Base-by-base conservation (phyloP, 2,888 invertebrate species). In the Sisyra nigra region DNA sequence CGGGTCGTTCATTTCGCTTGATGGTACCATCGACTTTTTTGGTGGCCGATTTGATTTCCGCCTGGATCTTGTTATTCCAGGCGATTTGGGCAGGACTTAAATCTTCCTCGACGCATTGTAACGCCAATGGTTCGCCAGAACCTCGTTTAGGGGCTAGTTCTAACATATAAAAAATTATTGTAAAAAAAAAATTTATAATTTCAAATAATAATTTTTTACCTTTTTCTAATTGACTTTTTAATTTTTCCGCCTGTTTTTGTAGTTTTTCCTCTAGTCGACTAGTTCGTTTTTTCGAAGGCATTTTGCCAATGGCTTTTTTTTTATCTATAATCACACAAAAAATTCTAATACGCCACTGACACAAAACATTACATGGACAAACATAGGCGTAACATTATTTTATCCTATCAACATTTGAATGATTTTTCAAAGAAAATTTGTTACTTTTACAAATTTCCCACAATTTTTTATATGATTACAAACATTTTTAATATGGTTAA, bases 71-170 rank as follows among this genome's bases (percentile, higher is more conserved):
- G 48, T 73, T 72, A 49, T 71, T 74, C 1, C 72, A 71, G 36
- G 72, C 69, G 13, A 73, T 55, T 57, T 84, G 84, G 2, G 66
- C 70, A 41, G 76, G 71, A 1, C 76, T 74, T 1, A 84, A 62
- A 35, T 78, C 78, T 47, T 86, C 85, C 31, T 77, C 73, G 69
- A 72, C 76, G 54, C 77, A 80, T 50, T 82, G 81, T 55, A 86
- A 66, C 45, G 76, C 72, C 39, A 80, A 59, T 0, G 71, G 53
- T 46, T 57, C 57, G 8, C 41, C 31, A 17, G 40, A 19, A 7
- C 44, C 45, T 6, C 44, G 34, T 18, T 34, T 41, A 9, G 42
- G 40, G 4, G 46, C 33, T 33, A 43, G 19, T 37, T 43, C 43
- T 43, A 31, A 19, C 18, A 40, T n/a, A n/a, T n/a, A n/a, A n/a